These are phyloP conservation scores for Nibea albiflora DNA, from an alignment of 2,113 vertebrate genomes.

Conservation along the genomic window DNA sequence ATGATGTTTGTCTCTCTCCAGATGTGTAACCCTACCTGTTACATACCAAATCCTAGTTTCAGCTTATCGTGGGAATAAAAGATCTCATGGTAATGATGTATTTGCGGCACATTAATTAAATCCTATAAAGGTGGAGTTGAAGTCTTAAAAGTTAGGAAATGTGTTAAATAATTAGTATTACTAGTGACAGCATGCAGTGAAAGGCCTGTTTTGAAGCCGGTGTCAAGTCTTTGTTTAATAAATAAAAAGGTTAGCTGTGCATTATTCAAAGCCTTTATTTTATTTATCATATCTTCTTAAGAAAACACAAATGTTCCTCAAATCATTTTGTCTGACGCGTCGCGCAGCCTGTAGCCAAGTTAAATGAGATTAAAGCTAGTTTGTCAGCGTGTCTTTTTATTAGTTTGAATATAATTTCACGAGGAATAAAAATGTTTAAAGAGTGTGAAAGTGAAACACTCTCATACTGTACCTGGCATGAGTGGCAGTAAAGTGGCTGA, in stretches of 20 bases:
- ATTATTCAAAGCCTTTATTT: slow-evolving; percentile 13
- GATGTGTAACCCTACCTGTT: neutral
- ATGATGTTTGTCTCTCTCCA: neutral
- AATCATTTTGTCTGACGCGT: neutral
- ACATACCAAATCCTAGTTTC: neutral
- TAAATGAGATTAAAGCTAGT: neutral
- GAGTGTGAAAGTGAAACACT: neutral
- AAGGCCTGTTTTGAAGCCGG: neutral
- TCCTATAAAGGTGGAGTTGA: neutral
- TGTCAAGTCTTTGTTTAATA: slow-evolving; percentile 8
- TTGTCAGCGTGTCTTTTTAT: neutral
- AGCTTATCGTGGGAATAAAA: neutral
- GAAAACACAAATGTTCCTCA: neutral
- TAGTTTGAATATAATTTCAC: neutral
- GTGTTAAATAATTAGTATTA: slow-evolving; percentile 4
- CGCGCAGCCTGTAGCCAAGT: neutral
- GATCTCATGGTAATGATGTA: neutral
- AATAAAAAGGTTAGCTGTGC: slow-evolving; percentile 7
- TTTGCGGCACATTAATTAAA: neutral
- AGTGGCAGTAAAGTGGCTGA: neutral
- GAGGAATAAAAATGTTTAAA: neutral
- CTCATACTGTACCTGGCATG: too few relatives aligned
- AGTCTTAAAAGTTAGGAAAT: neutral
- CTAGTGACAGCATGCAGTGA: neutral
- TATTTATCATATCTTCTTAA: neutral